These are phyloP conservation scores for Pterocles orientalis DNA, from an alignment of 2,113 vertebrate species.

Conservation along the genomic window DNA sequence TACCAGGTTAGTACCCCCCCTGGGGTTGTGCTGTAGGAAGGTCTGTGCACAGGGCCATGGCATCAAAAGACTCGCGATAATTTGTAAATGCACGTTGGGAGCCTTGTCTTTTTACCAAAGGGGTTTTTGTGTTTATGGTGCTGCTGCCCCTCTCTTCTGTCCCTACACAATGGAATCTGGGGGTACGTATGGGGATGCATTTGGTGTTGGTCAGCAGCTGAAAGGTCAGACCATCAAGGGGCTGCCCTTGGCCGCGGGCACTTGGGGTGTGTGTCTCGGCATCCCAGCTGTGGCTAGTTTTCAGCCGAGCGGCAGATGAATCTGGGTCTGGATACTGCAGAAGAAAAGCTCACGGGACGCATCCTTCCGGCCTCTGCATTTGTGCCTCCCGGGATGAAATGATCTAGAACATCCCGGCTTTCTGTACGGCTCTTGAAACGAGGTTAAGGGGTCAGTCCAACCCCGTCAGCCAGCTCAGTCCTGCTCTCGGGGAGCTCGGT, in stretches of 20 bases:
- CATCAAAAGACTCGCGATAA: accelerated
- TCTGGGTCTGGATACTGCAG: background rate
- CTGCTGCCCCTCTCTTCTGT: background rate
- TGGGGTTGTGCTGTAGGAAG: background rate
- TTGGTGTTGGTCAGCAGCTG: background rate
- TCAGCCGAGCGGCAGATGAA: background rate
- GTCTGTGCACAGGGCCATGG: too few species aligned
- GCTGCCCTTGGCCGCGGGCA: background rate
- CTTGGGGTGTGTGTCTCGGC: accelerated
- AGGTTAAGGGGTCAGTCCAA: background rate
- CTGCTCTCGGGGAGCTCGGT: background rate
- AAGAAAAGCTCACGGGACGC: accelerated
- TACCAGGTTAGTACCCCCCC: background rate
- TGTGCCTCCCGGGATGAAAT: background rate
- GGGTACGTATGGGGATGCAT: background rate
- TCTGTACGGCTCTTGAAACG: background rate
- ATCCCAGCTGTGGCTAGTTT: background rate
- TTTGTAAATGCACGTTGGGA: background rate
- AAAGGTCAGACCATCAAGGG: background rate
- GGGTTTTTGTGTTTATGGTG: accelerated
- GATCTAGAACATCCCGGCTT: background rate
- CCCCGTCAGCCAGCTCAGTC: accelerated
- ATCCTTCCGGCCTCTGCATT: background rate
- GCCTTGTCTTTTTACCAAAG: background rate
- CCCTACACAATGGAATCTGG: background rate